Evolutionary conservation across 1,140 invertebrate species (phyloP), one percentile per base, ranked within the genome.

Genomic region (Papilio polyxenes): DNA sequence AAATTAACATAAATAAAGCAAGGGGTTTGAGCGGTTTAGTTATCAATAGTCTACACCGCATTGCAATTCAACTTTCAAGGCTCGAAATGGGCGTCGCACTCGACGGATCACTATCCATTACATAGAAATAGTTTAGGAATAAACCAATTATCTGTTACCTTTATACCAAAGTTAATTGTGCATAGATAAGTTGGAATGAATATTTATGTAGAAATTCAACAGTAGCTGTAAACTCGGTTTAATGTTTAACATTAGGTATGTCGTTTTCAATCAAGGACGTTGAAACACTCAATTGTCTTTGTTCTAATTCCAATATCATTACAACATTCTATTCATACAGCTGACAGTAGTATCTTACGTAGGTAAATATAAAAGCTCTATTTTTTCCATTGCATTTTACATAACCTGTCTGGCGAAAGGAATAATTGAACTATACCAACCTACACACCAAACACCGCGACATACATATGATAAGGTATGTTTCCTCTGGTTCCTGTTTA

Each of bases 21-120:
- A 83, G 82, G 78, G 83, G 86, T 83, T 86, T 75, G 85, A 87
- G 84, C 82, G 81, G 83, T 84, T 78, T 76, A 86, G 88, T 89
- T 91, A 90, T 89, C 40, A 44, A 44, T 44, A 44, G 40, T 44
- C 87, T 86, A 83, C 82, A 81, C 79, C 79, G 84, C 87, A 86
- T 87, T 90, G 88, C 88, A 89, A 91, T 90, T 89, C 82, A 84
- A 89, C 85, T 89, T 88, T 89, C 88, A 92, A 92, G 90, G 90
- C 88, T 89, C 82, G 80, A 83, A 87, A 83, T 85, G 81, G 86
- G 85, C 83, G 84, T 87, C 85, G 76, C 81, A 79, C 86, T 85
- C 51, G 51, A 53, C 51, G 51, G 51, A 53, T 53, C 49, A 51
- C 53, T 56, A 83, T 87, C 82, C 85, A 82, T 83, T 85, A 72